A percentile compares a stretch with the other conserved stretches of the same genome.
These are phyloP conservation scores for Brotula barbata DNA, from an alignment of 2,797 vertebrate genomes.

Conservation along the genomic window DNA sequence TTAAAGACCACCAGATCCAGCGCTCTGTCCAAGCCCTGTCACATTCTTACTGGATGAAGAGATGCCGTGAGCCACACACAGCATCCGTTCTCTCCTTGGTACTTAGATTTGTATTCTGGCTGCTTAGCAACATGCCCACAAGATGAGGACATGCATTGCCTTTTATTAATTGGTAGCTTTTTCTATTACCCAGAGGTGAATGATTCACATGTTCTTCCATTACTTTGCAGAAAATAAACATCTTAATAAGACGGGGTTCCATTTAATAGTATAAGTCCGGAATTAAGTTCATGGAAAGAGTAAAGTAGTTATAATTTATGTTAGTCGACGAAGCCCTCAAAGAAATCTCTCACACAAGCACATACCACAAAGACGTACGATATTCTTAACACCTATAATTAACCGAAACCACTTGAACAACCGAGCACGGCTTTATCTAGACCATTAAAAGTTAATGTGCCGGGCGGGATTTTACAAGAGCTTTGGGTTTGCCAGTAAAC, in stretches of 20 bases:
- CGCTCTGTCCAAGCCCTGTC: slow-evolving; percentile 40
- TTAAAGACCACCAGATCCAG: slow-evolving; percentile 51
- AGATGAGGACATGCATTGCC: slow-evolving; percentile 45
- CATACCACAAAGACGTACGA: slow-evolving; percentile 40
- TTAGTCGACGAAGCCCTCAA: slow-evolving; percentile 24
- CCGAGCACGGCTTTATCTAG: slow-evolving; percentile 44
- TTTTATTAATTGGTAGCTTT: slow-evolving; percentile 26
- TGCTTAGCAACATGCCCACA: slow-evolving; percentile 67
- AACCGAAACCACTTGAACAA: slow-evolving; percentile 53
- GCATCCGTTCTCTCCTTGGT: slow-evolving; percentile 44
- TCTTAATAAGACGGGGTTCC: slow-evolving; percentile 32
- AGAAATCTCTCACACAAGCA: slow-evolving; percentile 35
- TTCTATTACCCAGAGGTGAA: neutral
- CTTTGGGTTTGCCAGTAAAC: slow-evolving; percentile 51
- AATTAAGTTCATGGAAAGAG: slow-evolving; percentile 46
- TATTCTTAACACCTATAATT: slow-evolving; percentile 61
- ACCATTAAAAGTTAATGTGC: slow-evolving; percentile 52
- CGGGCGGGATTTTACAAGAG: slow-evolving; percentile 45
- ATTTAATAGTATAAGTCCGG: slow-evolving; percentile 31
- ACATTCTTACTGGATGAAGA: slow-evolving; percentile 62
- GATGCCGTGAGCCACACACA: slow-evolving; percentile 27
- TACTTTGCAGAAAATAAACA: slow-evolving; percentile 12
- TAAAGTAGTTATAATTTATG: slow-evolving; percentile 17
- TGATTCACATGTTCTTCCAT: neutral
- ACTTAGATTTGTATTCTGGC: slow-evolving; percentile 60